phyloP scores from a whole-genome alignment of 2,797 vertebrate genomes.

The Cyclura pinguis region DNA sequence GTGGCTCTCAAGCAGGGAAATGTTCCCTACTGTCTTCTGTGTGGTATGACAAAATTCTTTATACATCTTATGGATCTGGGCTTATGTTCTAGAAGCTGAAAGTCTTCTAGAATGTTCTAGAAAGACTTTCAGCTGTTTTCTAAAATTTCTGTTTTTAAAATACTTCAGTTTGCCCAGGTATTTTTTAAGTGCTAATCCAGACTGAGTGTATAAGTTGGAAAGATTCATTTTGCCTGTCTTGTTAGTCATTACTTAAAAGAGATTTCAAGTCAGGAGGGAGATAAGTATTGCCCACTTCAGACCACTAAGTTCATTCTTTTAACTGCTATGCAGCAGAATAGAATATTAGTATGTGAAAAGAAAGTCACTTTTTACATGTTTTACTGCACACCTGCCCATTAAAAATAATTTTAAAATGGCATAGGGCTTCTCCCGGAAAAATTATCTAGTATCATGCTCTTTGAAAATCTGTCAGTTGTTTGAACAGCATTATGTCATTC shows the following conservation, averaged over 20 bases:
- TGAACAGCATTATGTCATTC: conserved; percentile 69
- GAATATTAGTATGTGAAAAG: conserved; percentile 58
- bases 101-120: not conserved
- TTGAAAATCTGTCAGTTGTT: conserved; percentile 68
- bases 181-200: not conserved
- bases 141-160: not conserved
- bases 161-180: not conserved
- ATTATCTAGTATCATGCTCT: conserved; percentile 52
- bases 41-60: not conserved
- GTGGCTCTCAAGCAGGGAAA: too few relatives aligned
- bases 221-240: conserved; percentile 48
- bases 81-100: not conserved
- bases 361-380: conserved; percentile 46
- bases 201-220: conserved; percentile 6
- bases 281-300: conserved; percentile 66
- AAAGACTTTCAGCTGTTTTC: not conserved
- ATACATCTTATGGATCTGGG: not conserved
- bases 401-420: conserved; percentile 54
- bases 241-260: conserved; percentile 63
- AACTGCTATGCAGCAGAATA: conserved; percentile 57
- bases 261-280: conserved; percentile 60
- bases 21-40: too few relatives aligned
- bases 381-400: conserved; percentile 51
- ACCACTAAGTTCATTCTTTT: conserved; percentile 61
- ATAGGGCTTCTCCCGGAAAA: conserved; percentile 64